These are phyloP conservation scores for Oxycera nigricornis DNA, from an alignment of 2,888 invertebrate species.

Conservation along the genomic window DNA sequence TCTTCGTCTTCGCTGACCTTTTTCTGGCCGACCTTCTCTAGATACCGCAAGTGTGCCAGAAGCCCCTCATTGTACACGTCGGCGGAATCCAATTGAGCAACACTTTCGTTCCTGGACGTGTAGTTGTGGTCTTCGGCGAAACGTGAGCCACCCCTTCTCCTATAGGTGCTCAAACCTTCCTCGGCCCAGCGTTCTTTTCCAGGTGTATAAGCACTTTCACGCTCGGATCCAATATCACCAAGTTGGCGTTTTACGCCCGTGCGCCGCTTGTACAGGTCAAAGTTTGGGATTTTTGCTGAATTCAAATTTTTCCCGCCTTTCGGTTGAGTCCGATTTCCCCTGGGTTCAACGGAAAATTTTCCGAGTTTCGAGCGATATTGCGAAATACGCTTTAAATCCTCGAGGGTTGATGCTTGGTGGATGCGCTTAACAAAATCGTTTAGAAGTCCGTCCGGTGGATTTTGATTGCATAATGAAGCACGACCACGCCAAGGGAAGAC, in stretches of 20 bases:
- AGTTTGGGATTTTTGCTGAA: background rate
- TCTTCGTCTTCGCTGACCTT: slow-evolving; percentile 49
- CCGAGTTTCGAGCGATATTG: slow-evolving; percentile 6
- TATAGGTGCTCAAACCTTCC: background rate
- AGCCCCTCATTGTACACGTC: slow-evolving; percentile 59
- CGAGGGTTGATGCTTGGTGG: slow-evolving; percentile 14
- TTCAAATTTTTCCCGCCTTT: background rate
- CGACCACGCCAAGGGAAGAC: slow-evolving; percentile 48
- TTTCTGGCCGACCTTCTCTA: slow-evolving; percentile 57
- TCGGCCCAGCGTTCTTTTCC: background rate
- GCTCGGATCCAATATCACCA: slow-evolving; percentile 11
- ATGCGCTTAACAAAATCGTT: slow-evolving; percentile 26
- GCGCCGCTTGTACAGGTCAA: background rate
- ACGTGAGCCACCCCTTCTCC: background rate
- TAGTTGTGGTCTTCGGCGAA: background rate
- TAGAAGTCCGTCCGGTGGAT: slow-evolving; percentile 52
- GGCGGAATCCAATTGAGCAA: slow-evolving; percentile 55
- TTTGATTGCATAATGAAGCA: slow-evolving; percentile 50
- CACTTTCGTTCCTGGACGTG: slow-evolving; percentile 45
- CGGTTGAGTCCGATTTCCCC: background rate
- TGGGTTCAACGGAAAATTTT: slow-evolving; percentile 1
- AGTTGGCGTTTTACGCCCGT: slow-evolving; percentile 21
- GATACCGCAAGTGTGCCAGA: slow-evolving; percentile 57
- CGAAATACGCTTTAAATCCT: slow-evolving; percentile 12
- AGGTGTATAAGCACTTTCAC: background rate